Evolutionary conservation across 2,888 invertebrate genomes (phyloP).

Genomic region (Tetranychus truncatus): DNA sequence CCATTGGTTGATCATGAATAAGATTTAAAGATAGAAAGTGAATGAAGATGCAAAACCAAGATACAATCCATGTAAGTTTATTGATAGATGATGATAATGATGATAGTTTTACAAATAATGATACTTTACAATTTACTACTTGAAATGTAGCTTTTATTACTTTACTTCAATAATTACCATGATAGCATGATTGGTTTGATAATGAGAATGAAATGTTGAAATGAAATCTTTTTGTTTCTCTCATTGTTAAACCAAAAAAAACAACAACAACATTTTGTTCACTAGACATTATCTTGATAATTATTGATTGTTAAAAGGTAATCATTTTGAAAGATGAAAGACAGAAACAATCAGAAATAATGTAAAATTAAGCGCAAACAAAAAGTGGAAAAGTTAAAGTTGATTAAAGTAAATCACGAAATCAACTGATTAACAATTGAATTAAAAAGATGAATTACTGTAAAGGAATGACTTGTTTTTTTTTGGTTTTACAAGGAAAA

Average conservation of each 20-base stretch:
- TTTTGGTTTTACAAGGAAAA: not conserved
- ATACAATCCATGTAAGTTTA: not conserved
- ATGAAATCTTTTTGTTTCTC: not conserved
- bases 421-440: not conserved
- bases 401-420: not conserved
- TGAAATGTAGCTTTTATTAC: not conserved
- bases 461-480: not conserved
- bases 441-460: not conserved
- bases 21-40: not conserved
- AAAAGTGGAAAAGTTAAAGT: not conserved
- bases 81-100: conserved; percentile 1
- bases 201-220: not conserved
- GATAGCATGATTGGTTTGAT: not conserved
- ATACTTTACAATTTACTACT: too few relatives aligned
- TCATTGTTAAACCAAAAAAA: not conserved
- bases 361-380: too few relatives aligned
- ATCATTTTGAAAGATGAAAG: too few relatives aligned
- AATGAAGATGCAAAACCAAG: not conserved
- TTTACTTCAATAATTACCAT: not conserved
- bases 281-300: too few relatives aligned
- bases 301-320: too few relatives aligned
- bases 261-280: not conserved
- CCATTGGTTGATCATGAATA: not conserved
- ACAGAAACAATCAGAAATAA: too few relatives aligned
- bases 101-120: not conserved